phyloP scores from a whole-genome alignment of 2,797 vertebrate genomes.

The Peromyscus eremicus region DNA sequence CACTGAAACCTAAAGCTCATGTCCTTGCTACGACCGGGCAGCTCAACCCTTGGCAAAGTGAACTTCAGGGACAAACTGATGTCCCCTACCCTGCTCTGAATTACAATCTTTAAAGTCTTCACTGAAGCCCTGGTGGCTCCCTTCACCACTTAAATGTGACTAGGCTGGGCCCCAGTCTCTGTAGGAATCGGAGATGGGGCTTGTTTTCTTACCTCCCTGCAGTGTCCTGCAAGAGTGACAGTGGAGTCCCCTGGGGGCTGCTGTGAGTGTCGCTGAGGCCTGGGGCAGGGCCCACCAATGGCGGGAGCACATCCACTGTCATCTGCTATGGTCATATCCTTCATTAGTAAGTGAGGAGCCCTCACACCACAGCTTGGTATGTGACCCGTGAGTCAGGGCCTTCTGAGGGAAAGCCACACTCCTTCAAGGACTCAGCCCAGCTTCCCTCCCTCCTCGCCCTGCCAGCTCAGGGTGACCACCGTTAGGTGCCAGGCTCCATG shows the following conservation, averaged over 20 bases:
- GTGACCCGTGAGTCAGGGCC: neutral
- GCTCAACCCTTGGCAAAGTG: neutral
- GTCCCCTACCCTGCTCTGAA: neutral
- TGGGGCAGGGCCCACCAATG: neutral
- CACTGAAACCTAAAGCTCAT: neutral
- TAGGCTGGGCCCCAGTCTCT: neutral
- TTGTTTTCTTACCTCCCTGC: neutral
- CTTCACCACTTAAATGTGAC: neutral
- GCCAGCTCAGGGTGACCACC: neutral
- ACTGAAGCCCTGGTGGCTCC: no score
- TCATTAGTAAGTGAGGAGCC: neutral
- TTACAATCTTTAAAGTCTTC: neutral
- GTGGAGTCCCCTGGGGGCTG: neutral
- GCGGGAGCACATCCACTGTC: neutral
- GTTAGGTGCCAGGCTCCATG: neutral
- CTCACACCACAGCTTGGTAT: neutral
- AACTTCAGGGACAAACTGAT: neutral
- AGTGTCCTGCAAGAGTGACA: neutral
- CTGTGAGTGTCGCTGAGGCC: neutral
- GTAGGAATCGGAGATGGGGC: neutral
- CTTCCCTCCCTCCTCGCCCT: neutral
- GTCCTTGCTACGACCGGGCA: neutral
- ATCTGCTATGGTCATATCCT: neutral
- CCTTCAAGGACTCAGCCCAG: accelerated
- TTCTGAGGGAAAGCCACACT: neutral